These are phyloP conservation scores for Diorhabda carinulata DNA, from an alignment of 1,140 invertebrate species.

Conservation along the genomic window DNA sequence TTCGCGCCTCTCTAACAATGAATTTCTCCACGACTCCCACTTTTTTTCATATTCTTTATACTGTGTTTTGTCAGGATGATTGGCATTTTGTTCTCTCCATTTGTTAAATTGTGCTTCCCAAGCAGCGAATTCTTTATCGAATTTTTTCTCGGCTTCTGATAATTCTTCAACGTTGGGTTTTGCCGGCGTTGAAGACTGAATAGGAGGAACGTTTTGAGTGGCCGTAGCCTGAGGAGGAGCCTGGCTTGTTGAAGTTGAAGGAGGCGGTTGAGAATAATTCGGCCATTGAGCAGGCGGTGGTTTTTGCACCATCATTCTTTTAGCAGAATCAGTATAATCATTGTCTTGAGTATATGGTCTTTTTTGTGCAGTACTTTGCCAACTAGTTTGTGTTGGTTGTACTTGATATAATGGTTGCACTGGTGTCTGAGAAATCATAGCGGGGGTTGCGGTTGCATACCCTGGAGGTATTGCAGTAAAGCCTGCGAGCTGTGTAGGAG, in stretches of 20 bases:
- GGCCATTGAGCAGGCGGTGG: constrained; percentile 16
- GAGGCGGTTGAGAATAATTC: constrained; percentile 21
- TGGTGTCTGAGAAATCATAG: constrained; percentile 10
- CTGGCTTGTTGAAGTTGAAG: constrained; percentile 23
- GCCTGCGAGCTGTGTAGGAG: constrained; percentile 26
- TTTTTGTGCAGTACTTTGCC: constrained; percentile 20
- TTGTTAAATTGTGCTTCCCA: constrained; percentile 82
- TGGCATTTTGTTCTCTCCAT: constrained; percentile 79
- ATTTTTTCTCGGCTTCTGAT: constrained; percentile 70
- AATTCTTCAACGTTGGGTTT: constrained; percentile 37
- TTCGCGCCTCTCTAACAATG: constrained; percentile 71
- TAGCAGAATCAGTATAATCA: constrained; percentile 18
- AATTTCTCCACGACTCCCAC: constrained; percentile 73
- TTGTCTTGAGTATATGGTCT: constrained; percentile 19
- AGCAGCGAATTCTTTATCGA: constrained; percentile 76
- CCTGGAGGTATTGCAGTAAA: constrained; percentile 19
- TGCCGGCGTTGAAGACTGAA: constrained; percentile 18
- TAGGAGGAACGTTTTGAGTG: constrained; percentile 21
- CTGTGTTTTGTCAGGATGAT: constrained; percentile 80
- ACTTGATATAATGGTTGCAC: constrained; percentile 10
- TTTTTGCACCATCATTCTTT: constrained; percentile 28
- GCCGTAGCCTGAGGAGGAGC: constrained; percentile 14
- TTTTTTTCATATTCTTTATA: constrained; percentile 78
- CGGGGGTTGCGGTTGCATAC: constrained; percentile 27
- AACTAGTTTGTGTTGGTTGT: constrained; percentile 3